Conservation (phyloP, 2,888 invertebrate species). For the Esperia sulphurella region DNA sequence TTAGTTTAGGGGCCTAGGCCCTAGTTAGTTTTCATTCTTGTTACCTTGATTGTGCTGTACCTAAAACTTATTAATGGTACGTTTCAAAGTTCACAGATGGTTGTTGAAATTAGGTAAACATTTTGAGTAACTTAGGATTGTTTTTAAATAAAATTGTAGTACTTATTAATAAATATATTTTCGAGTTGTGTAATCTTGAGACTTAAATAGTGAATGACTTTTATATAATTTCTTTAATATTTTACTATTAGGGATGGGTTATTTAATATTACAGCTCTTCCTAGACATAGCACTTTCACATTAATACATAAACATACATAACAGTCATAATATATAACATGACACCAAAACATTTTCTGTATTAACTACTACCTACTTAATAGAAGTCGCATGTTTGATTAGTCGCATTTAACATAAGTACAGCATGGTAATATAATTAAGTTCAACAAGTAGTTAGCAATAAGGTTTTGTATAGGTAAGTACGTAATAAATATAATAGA, state of each 20-base stretch:
- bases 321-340: constrained; percentile 50
- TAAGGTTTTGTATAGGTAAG: constrained; percentile 35
- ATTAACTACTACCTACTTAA: constrained; percentile 23
- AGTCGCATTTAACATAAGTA: constrained; percentile 15
- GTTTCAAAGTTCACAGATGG: constrained; percentile 73
- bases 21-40: constrained; percentile 34
- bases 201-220: constrained; percentile 52
- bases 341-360: constrained; percentile 41
- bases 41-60: constrained; percentile 46
- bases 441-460: constrained; percentile 6
- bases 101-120: constrained; percentile 70
- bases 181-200: constrained; percentile 21
- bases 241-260: constrained; percentile 30
- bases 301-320: constrained; percentile 58
- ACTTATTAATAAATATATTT: constrained; percentile 9
- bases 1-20: constrained; percentile 67
- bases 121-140: constrained; percentile 53
- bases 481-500: constrained; percentile 23
- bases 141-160: constrained; percentile 30
- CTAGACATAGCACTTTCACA: constrained; percentile 55
- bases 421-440: constrained; percentile 20
- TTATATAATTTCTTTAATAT: constrained; percentile 16
- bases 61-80: constrained; percentile 50
- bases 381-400: constrained; percentile 33
- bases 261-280: constrained; percentile 26